These are phyloP conservation scores for Drosophila prolongata DNA, from an alignment of 2,888 invertebrate species.

Conservation along the genomic window DNA sequence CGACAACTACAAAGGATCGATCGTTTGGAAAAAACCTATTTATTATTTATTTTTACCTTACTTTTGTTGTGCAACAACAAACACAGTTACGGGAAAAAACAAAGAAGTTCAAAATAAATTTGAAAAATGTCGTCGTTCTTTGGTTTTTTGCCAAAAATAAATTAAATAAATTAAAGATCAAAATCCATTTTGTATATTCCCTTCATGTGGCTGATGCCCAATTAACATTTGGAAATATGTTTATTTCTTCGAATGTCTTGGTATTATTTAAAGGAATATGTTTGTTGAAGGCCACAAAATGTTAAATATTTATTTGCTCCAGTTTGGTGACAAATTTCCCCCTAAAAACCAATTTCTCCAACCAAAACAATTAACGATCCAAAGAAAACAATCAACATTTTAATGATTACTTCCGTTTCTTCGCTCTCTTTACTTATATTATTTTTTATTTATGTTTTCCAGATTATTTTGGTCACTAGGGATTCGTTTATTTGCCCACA, in stretches of 20 bases:
- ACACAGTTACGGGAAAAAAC: no score
- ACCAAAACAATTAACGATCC: neutral
- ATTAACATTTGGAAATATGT: no score
- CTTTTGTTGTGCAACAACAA: no score
- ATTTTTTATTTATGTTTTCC: conserved; percentile 30
- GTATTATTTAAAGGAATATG: neutral
- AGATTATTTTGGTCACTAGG: conserved; percentile 30
- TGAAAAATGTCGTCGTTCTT: no score
- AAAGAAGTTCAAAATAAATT: no score
- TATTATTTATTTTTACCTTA: no score
- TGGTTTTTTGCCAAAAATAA: no score
- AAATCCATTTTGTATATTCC: no score
- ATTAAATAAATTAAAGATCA: no score
- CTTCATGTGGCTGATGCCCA: no score
- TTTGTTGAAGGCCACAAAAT: conserved; percentile 17
- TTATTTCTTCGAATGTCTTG: no score
- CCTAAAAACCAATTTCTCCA: neutral
- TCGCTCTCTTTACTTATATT: neutral
- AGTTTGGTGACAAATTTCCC: neutral
- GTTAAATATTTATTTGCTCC: neutral
- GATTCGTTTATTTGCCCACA: conserved; percentile 53
- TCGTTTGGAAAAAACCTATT: no score
- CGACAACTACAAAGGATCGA: neutral
- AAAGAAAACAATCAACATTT: neutral
- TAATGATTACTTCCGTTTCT: conserved; percentile 13